Base-by-base conservation (phyloP, 2,888 invertebrate genomes). In the Melanophora roralis region DNA sequence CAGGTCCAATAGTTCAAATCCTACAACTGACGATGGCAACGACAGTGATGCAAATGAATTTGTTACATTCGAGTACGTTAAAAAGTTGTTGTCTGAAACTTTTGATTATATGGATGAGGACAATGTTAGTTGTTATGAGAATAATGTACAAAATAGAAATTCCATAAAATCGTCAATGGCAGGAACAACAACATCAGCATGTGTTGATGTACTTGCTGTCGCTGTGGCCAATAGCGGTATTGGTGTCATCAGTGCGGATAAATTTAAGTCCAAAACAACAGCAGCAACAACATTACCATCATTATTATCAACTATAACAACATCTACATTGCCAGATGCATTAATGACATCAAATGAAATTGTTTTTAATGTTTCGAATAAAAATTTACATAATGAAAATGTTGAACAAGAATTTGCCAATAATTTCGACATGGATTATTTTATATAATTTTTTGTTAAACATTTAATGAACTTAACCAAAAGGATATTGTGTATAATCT, bases 51-150 rank as follows among this genome's bases (percentile, higher is more conserved):
- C 78, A 83, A 82, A 85, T 72, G 90, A 90, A 82, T 90, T 86
- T 82, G 89, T 90, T 65, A 90, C 90, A 71, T 90, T 90, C 82
- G 90, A 90, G 80, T 90, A 89, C 83, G 90, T 90, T 83, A 89
- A 88, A 83, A 90, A 88, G 83, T 85, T 90, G 82, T 85, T 90
- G 21, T 86, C 87, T 53, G 89, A 89, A 83, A 85, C 86, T 60
- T 88, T 87, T 77, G 89, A 88, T 40, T 83, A 85, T 65, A 83
- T 84, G 82, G 83, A 81, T 55, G 75, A 80, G 55, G 81, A 62
- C 12, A 55, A 59, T 57, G 64, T 27, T 19, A 69, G 62, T 36
- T 64, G 69, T 27, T 62, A 45, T 57, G 57, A 40, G 47, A 69
- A 64, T 62, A 71, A 64, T 62, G 51, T 21, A 27, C 40, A 49